Evolutionary conservation across 2,113 vertebrate species (phyloP), one percentile per base, ranked within the genome.

Genomic region (Phylloscopus trochilus): DNA sequence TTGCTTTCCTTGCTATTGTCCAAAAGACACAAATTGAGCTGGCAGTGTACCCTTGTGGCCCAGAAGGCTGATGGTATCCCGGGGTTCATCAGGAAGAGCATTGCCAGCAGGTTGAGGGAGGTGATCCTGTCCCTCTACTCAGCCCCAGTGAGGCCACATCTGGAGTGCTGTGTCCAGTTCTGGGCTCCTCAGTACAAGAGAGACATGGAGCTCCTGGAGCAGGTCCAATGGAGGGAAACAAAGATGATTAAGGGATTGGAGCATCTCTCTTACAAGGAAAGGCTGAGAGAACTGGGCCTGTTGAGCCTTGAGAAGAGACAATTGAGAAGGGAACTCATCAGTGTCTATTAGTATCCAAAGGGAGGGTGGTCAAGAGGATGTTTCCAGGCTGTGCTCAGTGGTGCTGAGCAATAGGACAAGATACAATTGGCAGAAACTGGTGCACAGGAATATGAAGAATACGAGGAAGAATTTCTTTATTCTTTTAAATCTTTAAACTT

Each of bases 171-270:
- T 31, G 39, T 2, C 30, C n/a, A 23, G 6, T 35, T 76, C 62
- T 35, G 63, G 55, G 46, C 26, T 76, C 46, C 3, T 14, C 10
- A 23, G 31, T 0, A 9, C 3, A 0, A 23, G 11, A 22, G 11
- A 22, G 39, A 52, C 55, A 33, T 1, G 3, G 55, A 78, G 47
- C 23, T 62, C 28, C 64, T n/a, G 28, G 12, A 28, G 8, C 1
- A 1, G 47, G 39, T 46, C 4, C n/a, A 47, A 19, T 13, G n/a
- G 39, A 78, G 13, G 15, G 47, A 2, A 69, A 16, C 6, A n/a
- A 52, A 27, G 18, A 46, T 46, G 6, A 46, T 9, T 7, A 6
- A 28, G n/a, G 47, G 33, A 28, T 2, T 39, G 47, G 6, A 70
- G 39, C 19, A 53, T 9, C 5, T 46, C 39, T 46, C 28, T 46